Evolutionary conservation across 2,797 vertebrate species (phyloP).

Genomic region (Mustela erminea): DNA sequence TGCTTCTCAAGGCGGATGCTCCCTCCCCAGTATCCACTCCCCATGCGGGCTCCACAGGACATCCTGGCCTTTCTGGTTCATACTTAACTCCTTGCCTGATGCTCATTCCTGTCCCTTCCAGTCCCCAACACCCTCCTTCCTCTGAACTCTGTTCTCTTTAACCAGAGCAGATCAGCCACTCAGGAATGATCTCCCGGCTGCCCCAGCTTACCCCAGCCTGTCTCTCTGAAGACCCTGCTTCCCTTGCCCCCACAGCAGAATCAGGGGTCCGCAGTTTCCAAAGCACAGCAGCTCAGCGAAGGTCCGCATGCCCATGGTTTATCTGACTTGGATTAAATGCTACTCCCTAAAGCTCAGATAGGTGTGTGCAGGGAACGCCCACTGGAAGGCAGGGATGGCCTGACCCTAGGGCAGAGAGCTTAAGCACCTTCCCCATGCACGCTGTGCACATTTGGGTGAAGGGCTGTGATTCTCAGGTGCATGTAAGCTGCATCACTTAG

Average conservation of each 20-base stretch:
- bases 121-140: not conserved
- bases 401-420: not conserved
- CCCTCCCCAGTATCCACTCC: accelerated
- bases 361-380: too few species aligned
- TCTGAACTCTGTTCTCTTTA: not conserved
- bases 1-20: not conserved
- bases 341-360: not conserved
- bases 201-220: not conserved
- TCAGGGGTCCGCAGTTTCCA: not conserved
- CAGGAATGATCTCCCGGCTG: not conserved
- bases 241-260: not conserved
- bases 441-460: not conserved
- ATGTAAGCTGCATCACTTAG: not conserved
- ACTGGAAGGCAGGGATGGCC: not conserved
- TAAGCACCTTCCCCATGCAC: not conserved
- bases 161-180: not conserved
- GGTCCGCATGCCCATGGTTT: not conserved
- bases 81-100: not conserved
- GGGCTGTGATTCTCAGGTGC: not conserved
- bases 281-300: not conserved
- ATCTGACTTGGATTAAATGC: not conserved
- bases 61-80: not conserved
- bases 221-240: not conserved
- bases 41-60: accelerated
- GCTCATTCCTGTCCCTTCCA: not conserved